phyloP scores from a whole-genome alignment of 2,113 vertebrate species.

The Promerops cafer region DNA sequence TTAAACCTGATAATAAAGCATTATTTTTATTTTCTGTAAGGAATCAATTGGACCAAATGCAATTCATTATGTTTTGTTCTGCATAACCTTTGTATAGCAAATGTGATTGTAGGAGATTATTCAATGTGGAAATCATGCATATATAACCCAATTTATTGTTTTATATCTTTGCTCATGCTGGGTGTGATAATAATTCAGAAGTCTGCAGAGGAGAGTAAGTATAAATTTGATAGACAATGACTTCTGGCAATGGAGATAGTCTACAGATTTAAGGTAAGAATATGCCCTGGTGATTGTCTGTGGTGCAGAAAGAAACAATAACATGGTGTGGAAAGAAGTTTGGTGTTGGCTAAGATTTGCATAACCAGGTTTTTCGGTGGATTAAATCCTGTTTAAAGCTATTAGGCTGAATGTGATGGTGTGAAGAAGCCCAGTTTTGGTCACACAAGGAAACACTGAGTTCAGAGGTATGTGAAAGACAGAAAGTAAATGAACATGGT shows the following conservation, averaged over 20 bases:
- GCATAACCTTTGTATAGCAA: neutral
- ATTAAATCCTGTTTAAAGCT: neutral
- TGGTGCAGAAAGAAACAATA: neutral
- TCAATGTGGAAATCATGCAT: neutral
- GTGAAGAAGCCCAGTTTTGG: neutral
- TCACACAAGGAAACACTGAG: neutral
- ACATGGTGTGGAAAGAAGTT: neutral
- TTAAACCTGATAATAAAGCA: neutral
- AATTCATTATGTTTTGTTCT: neutral
- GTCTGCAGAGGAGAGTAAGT: neutral
- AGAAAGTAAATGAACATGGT: neutral
- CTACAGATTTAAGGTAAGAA: neutral
- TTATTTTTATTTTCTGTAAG: neutral
- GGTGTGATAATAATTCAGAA: neutral
- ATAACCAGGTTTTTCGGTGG: neutral
- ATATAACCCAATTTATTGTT: neutral
- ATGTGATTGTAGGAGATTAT: neutral
- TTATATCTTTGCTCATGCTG: neutral
- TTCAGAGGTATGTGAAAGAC: neutral
- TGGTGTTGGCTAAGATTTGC: neutral
- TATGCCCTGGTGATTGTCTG: neutral
- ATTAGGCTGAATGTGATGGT: neutral
- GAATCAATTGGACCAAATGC: neutral
- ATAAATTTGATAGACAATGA: neutral
- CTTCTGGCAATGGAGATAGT: neutral